A percentile compares a stretch with the other conserved stretches of the same genome.
These are phyloP conservation scores for Anolis apletophallus DNA, from an alignment of 2,797 vertebrate species.

Conservation along the genomic window DNA sequence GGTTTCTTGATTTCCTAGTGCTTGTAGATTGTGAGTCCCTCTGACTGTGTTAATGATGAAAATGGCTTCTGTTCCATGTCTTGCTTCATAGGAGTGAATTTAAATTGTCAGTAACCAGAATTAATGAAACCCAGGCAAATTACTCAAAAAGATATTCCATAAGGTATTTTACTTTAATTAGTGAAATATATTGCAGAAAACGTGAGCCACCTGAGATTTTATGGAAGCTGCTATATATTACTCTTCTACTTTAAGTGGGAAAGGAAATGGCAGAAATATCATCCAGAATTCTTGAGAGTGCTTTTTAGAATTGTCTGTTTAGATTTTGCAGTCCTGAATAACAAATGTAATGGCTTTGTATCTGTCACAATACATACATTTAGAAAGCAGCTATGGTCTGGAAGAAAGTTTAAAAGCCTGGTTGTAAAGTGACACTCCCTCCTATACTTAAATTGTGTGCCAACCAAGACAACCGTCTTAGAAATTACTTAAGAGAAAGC, in stretches of 20 bases:
- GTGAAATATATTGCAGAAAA: conserved; percentile 62
- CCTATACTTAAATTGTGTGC: not conserved
- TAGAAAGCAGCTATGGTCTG: conserved; percentile 22
- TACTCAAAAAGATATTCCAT: conserved; percentile 63
- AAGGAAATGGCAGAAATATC: conserved; percentile 26
- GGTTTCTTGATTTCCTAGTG: conserved; percentile 23
- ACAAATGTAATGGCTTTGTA: conserved; percentile 20
- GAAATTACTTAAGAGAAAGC: not conserved
- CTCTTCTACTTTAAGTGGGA: conserved; percentile 38
- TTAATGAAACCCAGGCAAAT: conserved; percentile 73
- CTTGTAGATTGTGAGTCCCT: conserved; percentile 46
- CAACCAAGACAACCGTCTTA: not conserved
- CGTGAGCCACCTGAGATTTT: conserved; percentile 57
- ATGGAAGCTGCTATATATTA: conserved; percentile 51
- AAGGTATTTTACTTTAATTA: conserved; percentile 75
- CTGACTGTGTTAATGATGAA: conserved; percentile 54
- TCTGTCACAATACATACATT: not conserved
- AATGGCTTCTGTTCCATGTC: conserved; percentile 46
- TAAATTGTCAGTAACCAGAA: conserved; percentile 67
- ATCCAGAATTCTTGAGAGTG: conserved; percentile 18
- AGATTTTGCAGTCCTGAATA: conserved; percentile 23
- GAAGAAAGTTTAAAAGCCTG: conserved; percentile 24
- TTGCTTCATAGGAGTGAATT: conserved; percentile 63
- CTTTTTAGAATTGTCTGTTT: conserved; percentile 30
- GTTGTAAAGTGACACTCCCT: not conserved